Base-by-base conservation (phyloP, 2,888 invertebrate species). In the Pediacus dermestoides region DNA sequence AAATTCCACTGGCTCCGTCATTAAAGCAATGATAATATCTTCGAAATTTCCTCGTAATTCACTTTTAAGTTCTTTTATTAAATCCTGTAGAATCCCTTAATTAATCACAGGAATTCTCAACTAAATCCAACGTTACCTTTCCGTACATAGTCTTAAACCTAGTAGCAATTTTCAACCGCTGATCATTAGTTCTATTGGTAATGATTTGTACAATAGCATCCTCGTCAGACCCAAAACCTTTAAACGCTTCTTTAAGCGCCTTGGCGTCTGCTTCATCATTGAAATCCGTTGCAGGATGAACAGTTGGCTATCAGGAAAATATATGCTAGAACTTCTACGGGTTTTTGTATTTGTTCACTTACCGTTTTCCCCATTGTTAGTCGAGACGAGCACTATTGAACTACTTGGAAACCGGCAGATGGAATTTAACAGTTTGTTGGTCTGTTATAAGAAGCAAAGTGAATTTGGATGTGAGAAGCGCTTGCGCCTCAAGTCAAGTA, bases 31-130 rank as follows among this genome's bases (percentile, higher is more conserved):
- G 1, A 92, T 68, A 0, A 88, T 77, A 44, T 88, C 85, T 61
- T 93, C 88, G 61, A 94, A 91, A 59, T 87, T 85, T 3, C 93
- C 93, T 52, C 83, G 82, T 16, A 91, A 77, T 67, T 95, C 94
- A 53, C 89, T 87, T 68, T 89, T 90, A 51, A 92, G 69, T 57
- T 92, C 88, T 22, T 84, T 82, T 30, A 88, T 77, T 14, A 92
- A 72, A 61, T 87, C 87, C 75, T 82, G 57, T 32, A 49, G 48
- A 23, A 28, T 3, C 2, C 34, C 6, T 25, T 21, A 31, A 3
- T 30, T 27, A 27, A 9, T 23, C 2, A 10, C 7, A 28, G 15
- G n/a, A n/a, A n/a, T n/a, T n/a, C n/a, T n/a, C n/a, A n/a, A n/a
- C n/a, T n/a, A n/a, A n/a, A n/a, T n/a, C n/a, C 6, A 18, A 18